Conservation (phyloP, 2,797 vertebrate species). For the Monodelphis domestica region DNA sequence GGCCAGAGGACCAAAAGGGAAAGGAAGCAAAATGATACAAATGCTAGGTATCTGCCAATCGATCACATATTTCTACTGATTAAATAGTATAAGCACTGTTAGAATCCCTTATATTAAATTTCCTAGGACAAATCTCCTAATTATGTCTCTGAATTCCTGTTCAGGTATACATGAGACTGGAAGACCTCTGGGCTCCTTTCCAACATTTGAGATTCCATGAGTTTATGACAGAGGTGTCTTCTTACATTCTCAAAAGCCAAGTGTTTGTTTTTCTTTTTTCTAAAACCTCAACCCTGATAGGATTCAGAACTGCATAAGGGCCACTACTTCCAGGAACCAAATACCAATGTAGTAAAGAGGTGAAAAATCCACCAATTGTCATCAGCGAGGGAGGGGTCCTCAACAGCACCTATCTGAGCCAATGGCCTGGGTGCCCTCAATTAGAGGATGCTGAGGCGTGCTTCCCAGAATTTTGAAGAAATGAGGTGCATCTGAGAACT, state of each 20-base stretch:
- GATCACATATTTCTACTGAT: not conserved
- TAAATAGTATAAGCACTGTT: not conserved
- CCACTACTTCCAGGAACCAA: not conserved
- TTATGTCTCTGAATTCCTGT: not conserved
- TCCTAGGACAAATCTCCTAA: not conserved
- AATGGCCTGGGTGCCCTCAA: not conserved
- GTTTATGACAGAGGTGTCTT: not conserved
- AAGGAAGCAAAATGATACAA: not conserved
- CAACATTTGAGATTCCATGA: not conserved
- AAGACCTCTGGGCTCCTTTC: not conserved
- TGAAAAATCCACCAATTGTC: not conserved
- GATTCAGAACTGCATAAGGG: not conserved
- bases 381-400: not conserved
- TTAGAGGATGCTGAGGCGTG: not conserved
- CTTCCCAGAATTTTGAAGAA: not conserved
- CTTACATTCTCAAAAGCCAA: not conserved
- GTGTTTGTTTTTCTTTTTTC: not conserved
- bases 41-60: not conserved
- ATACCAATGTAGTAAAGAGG: not conserved
- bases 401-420: not conserved
- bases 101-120: not conserved
- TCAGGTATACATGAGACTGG: not conserved
- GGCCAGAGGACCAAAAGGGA: too few species aligned
- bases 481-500: not conserved
- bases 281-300: not conserved